Evolutionary conservation across 2,888 invertebrate genomes (phyloP), one percentile per base, ranked within the genome.

Genomic region (Ctena decussata): DNA sequence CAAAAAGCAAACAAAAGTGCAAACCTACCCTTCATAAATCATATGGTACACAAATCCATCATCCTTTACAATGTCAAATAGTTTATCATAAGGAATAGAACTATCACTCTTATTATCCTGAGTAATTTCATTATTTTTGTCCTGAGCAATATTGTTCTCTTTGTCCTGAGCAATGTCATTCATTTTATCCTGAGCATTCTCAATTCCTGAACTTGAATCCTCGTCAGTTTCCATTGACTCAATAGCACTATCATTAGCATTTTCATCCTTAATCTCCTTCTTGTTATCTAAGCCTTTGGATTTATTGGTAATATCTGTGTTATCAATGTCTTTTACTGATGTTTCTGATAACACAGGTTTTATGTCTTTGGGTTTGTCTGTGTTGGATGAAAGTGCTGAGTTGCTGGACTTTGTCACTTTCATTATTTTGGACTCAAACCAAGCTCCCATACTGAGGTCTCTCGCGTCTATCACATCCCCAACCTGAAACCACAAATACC

Each of bases 381-480:
- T 85, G 65, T 78, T 81, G 49, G 72, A 30, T n/a, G 65, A 49
- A 39, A 24, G 6, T 46, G 44, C 32, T 30, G 18, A 18, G 46
- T 79, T 79, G 71, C 70, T 78, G 57, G 69, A 76, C 57, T 79
- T 86, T 0, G 85, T 84, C 35, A 95, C 89, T 86, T 93, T 93
- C 30, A 92, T 72, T 27, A 95, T 92, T 60, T 96, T 97, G 0
- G 97, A 97, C 96, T 98, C 98, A 95, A 97, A 97, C 98, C 98
- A 98, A 12, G 97, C 97, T 11, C 97, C 97, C 92, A 96, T 96
- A 74, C 96, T 96, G n/a, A 94, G 93, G 91, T 97, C 97, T 81
- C 96, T 96, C 75, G 97, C 96, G 95, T 98, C 98, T 80, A 98
- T 96, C 0, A 97, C 95, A 94, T 98, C 98, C 32, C 97, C 97